Base-by-base conservation (phyloP, 2,113 vertebrate species). In the Larimichthys crocea region DNA sequence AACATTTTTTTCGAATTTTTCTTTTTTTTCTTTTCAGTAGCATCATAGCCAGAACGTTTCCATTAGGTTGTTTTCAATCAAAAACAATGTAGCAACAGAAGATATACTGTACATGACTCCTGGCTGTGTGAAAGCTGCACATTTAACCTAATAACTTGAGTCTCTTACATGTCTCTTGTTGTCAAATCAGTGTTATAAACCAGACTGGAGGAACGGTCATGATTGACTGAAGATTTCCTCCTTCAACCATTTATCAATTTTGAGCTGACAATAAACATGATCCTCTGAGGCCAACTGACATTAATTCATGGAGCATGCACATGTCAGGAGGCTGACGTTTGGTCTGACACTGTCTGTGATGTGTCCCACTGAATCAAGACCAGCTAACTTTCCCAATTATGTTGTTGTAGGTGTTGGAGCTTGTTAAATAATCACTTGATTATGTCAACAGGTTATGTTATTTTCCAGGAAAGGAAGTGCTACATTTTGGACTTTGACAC, bases 181-280 rank as follows among this genome's bases (percentile, higher is more conserved):
- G 19, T 62, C 26, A n/a, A 55, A 62, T 81, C 70, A 31, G 63
- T 85, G 42, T 52, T 44, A 5, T 22, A 20, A 49, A 73, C 14
- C 66, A 60, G 73, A 66, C 35, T 65, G 24, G 20, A 79, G 63
- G 22, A 82, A 80, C 78, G 79, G 68, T 77, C 76, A 44, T 31
- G 20, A 82, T 35, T 66, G 65, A 79, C 46, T 79, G 29, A 73
- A 60, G 10, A 31, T 14, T 29, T 82, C 26, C 63, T 74, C 19
- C 57, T 10, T 16, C n/a, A 40, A 49, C 22, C 22, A 16, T 29
- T 1, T 59, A 81, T 84, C 2, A 70, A 81, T 79, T 74, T 48
- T 0, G 16, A 72, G 46, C 46, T 40, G 42, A 15, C 65, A 52
- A 62, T 76, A 57, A 44, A 80, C 75, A 74, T 44, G 68, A 44